Evolutionary conservation across 2,888 invertebrate species (phyloP).

Genomic region (Carterocephalus palaemon): DNA sequence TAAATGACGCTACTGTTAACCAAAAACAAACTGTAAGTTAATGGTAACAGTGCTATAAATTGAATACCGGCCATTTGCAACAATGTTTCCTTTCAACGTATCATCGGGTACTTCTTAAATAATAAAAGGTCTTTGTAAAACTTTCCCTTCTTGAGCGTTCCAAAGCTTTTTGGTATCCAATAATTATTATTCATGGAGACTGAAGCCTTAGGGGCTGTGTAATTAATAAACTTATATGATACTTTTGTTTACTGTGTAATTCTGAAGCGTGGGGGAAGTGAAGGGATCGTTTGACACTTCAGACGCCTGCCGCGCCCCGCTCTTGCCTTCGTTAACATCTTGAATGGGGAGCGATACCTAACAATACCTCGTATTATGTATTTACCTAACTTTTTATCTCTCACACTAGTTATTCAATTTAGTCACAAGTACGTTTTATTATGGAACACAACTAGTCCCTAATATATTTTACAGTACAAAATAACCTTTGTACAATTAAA

Average conservation of each 20-base stretch:
- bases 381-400: too few species aligned
- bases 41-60: constrained; percentile 41
- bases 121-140: constrained; percentile 79
- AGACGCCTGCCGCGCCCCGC: constrained; percentile 38
- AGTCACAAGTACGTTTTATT: too few species aligned
- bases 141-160: constrained; percentile 78
- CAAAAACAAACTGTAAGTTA: constrained; percentile 41
- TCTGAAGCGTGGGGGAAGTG: constrained; percentile 49
- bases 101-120: constrained; percentile 75
- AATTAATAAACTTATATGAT: constrained; percentile 80
- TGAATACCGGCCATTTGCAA: constrained; percentile 35
- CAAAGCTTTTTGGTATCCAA: constrained; percentile 77
- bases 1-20: constrained; percentile 49
- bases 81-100: constrained; percentile 72
- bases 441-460: too few species aligned
- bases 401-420: too few species aligned
- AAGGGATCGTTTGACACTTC: constrained; percentile 39
- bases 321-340: too few species aligned
- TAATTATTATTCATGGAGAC: constrained; percentile 79
- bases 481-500: too few species aligned
- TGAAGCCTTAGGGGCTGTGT: constrained; percentile 74
- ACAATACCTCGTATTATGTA: too few species aligned
- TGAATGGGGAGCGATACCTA: too few species aligned
- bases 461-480: too few species aligned
- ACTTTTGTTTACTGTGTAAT: constrained; percentile 79